These are phyloP conservation scores for Nephotettix cincticeps DNA, from an alignment of 1,140 invertebrate species.

Conservation along the genomic window DNA sequence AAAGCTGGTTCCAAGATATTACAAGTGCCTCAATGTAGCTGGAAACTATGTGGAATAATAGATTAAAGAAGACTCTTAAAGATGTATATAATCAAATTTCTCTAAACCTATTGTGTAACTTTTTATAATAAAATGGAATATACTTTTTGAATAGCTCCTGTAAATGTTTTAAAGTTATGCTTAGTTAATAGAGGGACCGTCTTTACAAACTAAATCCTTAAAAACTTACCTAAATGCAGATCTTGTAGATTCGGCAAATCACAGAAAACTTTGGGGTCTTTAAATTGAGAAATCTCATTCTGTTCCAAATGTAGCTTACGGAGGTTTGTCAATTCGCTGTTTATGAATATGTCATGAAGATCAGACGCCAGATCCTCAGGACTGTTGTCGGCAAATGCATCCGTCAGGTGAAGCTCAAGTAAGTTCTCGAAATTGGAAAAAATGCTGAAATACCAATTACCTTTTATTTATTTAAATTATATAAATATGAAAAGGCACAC, in stretches of 20 bases:
- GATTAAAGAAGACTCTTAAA: background rate
- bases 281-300: constrained; percentile 70
- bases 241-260: constrained; percentile 65
- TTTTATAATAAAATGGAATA: no score
- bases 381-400: constrained; percentile 70
- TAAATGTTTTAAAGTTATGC: no score
- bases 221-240: constrained; percentile 67
- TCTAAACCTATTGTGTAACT: background rate
- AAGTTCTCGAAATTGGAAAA: constrained; percentile 78
- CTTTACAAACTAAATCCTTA: no score
- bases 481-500: no score
- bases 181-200: no score
- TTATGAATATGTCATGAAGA: constrained; percentile 70
- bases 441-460: constrained; percentile 59
- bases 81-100: background rate
- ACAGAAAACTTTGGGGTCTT: constrained; percentile 67
- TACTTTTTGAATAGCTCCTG: no score
- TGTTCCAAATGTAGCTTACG: constrained; percentile 75
- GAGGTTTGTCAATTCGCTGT: constrained; percentile 64
- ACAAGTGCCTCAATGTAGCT: no score
- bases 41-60: no score
- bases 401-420: constrained; percentile 69
- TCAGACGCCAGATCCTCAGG: constrained; percentile 61
- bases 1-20: no score
- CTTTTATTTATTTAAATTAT: no score